These are phyloP conservation scores for Pseudomyrmex concolor DNA, from an alignment of 1,140 invertebrate species.

Conservation along the genomic window DNA sequence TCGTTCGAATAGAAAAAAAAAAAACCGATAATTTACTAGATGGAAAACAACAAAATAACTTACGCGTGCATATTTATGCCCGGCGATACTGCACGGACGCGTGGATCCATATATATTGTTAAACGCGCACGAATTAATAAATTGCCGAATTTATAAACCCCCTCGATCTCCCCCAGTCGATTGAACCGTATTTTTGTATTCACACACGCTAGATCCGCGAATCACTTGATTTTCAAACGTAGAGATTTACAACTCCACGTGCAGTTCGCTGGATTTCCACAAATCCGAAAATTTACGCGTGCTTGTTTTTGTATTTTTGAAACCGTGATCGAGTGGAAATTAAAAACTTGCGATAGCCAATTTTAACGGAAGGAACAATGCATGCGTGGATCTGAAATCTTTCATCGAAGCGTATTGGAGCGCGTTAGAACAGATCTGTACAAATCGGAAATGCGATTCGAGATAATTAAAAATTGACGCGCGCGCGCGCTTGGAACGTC, in stretches of 20 bases:
- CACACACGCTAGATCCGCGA: not conserved
- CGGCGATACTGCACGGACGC: not conserved
- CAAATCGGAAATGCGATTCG: slow-evolving; percentile 13
- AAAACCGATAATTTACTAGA: slow-evolving; percentile 24
- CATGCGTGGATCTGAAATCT: not conserved
- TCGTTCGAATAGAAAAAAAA: no score
- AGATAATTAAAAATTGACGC: slow-evolving; percentile 55
- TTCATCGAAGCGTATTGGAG: not conserved
- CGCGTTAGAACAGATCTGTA: slow-evolving; percentile 1
- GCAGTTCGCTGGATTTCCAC: no score
- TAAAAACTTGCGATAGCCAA: slow-evolving; percentile 35
- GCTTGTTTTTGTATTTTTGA: not conserved
- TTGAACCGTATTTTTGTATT: slow-evolving; percentile 1
- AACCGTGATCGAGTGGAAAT: not conserved
- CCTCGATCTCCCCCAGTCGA: not conserved
- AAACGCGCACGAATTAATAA: not conserved
- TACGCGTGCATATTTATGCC: not conserved
- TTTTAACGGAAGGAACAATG: not conserved
- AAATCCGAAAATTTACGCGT: not conserved
- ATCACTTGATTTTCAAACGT: no score
- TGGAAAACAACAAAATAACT: slow-evolving; percentile 3
- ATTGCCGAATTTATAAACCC: not conserved
- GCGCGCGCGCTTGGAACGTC: not conserved
- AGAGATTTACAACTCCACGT: not conserved
- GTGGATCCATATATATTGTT: not conserved